Conservation (phyloP, 2,888 invertebrate species). For the Serripes groenlandicus region DNA sequence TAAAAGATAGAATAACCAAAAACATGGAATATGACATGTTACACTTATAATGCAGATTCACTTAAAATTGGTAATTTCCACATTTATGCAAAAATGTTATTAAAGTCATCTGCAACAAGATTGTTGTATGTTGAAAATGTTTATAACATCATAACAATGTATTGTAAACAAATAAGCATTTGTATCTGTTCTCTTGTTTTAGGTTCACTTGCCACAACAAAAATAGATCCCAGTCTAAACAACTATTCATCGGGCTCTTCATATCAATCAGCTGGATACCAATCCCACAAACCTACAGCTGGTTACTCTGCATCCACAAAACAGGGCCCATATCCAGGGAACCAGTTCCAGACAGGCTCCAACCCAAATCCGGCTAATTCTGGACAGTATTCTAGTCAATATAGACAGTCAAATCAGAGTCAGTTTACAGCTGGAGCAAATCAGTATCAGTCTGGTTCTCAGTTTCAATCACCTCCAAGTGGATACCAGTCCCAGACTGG, state of each 20-base stretch:
- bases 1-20: no score
- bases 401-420: conserved; percentile 59
- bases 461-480: conserved; percentile 54
- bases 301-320: conserved; percentile 68
- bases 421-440: conserved; percentile 42
- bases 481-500: conserved; percentile 58
- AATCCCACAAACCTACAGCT: conserved; percentile 69
- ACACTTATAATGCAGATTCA: no score
- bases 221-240: conserved; percentile 59
- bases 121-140: no score
- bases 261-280: conserved; percentile 68
- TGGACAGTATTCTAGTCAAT: conserved; percentile 57
- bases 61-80: no score
- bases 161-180: no score
- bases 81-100: no score
- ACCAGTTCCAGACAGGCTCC: conserved; percentile 65
- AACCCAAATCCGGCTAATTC: conserved; percentile 71
- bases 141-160: no score
- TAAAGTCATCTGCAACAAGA: no score
- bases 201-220: conserved; percentile 65
- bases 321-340: conserved; percentile 67
- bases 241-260: conserved; percentile 56
- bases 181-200: conserved; percentile 20
- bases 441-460: conserved; percentile 55
- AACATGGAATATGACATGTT: no score